Percentiles rank a stretch among this genome's conserved stretches.
These are phyloP conservation scores for Diadegma fenestrale DNA, from an alignment of 2,888 invertebrate genomes.

Conservation along the genomic window DNA sequence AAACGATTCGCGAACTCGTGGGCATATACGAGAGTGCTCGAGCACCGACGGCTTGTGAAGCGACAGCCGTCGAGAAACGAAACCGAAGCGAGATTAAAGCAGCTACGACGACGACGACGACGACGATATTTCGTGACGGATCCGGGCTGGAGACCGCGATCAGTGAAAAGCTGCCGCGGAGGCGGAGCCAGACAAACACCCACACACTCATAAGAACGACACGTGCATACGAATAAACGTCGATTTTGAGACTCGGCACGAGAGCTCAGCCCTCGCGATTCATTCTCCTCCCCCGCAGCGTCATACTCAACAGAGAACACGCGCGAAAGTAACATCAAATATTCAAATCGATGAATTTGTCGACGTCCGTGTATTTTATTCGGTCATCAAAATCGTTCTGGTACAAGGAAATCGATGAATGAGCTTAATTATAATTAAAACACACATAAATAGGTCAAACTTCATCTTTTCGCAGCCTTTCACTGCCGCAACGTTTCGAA, in stretches of 20 bases:
- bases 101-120: slow-evolving; percentile 64
- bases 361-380: neutral
- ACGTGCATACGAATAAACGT: slow-evolving; percentile 20
- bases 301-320: neutral
- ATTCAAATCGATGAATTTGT: neutral
- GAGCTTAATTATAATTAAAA: neutral
- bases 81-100: slow-evolving; percentile 77
- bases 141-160: slow-evolving; percentile 62
- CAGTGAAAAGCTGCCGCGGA: slow-evolving; percentile 57
- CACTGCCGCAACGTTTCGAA: neutral
- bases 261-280: slow-evolving; percentile 43
- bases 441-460: neutral
- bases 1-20: slow-evolving; percentile 36
- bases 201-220: neutral
- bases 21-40: slow-evolving; percentile 22
- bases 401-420: neutral
- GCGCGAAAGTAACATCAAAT: neutral
- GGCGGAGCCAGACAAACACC: slow-evolving; percentile 66
- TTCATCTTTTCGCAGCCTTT: neutral
- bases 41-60: slow-evolving; percentile 60
- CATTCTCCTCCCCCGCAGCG: slow-evolving; percentile 50
- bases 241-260: slow-evolving; percentile 38
- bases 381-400: neutral
- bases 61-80: slow-evolving; percentile 72
- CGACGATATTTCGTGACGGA: slow-evolving; percentile 66